Base-by-base conservation (phyloP, 2,113 vertebrate genomes). In the Herpetotheres cachinnans region DNA sequence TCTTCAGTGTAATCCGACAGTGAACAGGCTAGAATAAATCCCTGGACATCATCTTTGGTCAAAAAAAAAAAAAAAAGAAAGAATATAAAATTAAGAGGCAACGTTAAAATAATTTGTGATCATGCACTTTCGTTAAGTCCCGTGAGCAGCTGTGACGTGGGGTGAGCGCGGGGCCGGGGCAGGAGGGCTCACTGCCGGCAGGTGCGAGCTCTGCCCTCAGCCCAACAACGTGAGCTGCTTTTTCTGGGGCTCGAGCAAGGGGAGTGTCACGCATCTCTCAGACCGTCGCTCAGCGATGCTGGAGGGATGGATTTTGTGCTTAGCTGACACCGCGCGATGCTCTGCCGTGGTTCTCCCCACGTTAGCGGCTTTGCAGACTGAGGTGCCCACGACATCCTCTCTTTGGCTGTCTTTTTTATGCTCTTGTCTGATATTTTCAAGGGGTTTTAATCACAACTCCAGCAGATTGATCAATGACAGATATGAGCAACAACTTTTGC, bases 401-500 rank as follows among this genome's bases (percentile, higher is more conserved):
- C 85, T 97, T 94, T 56, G 92, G 91, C 86, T 95, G 87, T 87
- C 95, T 77, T 81, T 65, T 97, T 97, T 96, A 92, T 97, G 97
- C 96, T 98, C 97, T 97, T 96, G 95, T 97, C 97, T 97, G 98
- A 94, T 97, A 87, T 98, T 98, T 99, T 97, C 98, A 91, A 98
- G 97, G 98, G 98, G 87, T 98, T 98, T 99, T 99, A 99, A 99
- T 99, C 99, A 99, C 98, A 93, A 93, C 79, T 90, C 94, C 69
- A 91, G 97, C 96, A 98, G 98, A 99, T 98, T 99, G 99, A 99
- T 99, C 99, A 98, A 97, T 99, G 99, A 98, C 99, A 99, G 98
- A 99, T 99, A 99, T 99, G 98, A 99, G 97, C 97, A 98, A 98
- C 98, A 98, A 98, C 98, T 98, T 98, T 96, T 97, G 98, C 98